Conservation (phyloP, 2,797 vertebrate species). For the Hirundo rustica region DNA sequence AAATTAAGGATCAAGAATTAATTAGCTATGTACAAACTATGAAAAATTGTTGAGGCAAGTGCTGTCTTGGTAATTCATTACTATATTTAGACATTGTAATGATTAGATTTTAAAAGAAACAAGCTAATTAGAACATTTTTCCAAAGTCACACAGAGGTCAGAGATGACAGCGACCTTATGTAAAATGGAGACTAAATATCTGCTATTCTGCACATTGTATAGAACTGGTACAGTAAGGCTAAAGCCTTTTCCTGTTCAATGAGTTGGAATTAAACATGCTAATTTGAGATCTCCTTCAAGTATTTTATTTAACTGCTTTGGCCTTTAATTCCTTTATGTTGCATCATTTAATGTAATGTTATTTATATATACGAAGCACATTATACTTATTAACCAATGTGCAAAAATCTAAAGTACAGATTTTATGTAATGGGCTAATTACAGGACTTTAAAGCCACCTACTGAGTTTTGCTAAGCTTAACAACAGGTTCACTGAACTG, state of each 20-base stretch:
- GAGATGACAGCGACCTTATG: background rate
- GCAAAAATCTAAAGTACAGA: conserved; percentile 83
- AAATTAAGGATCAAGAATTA: conserved; percentile 50
- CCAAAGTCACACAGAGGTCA: conserved; percentile 26
- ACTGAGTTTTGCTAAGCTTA: conserved; percentile 84
- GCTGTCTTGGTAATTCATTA: conserved; percentile 47
- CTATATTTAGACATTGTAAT: conserved; percentile 60
- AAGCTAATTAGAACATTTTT: conserved; percentile 40
- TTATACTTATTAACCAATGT: conserved; percentile 84
- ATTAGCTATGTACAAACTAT: conserved; percentile 27
- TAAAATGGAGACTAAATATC: conserved; percentile 39
- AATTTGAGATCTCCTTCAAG: conserved; percentile 88
- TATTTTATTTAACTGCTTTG: conserved; percentile 84
- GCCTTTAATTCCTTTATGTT: conserved; percentile 83
- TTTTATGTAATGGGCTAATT: conserved; percentile 87
- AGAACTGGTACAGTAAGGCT: conserved; percentile 87
- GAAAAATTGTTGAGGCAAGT: conserved; percentile 49
- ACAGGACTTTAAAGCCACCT: conserved; percentile 86
- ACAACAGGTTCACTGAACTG: conserved; percentile 87
- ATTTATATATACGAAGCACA: conserved; percentile 81
- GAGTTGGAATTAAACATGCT: conserved; percentile 95
- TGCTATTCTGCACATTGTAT: conserved; percentile 12
- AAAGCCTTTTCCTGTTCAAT: conserved; percentile 88
- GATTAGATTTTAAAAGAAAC: conserved; percentile 52
- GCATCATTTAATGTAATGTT: conserved; percentile 84